Evolutionary conservation across 1,140 invertebrate genomes (phyloP).

Genomic region (Pogonus chalceus): DNA sequence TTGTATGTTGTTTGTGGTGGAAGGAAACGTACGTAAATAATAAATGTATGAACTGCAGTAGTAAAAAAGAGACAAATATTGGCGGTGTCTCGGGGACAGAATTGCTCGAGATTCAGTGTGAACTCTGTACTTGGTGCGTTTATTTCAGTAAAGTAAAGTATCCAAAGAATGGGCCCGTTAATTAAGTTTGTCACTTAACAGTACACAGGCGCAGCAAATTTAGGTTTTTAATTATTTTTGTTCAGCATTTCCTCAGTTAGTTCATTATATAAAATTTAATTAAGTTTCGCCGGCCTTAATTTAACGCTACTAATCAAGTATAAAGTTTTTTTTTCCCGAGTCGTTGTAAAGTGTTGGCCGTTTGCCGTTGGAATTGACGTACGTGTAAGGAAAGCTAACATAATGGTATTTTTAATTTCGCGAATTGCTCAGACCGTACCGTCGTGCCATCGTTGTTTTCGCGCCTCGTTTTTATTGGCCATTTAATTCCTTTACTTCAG

Average conservation of each 20-base stretch:
- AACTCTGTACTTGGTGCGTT: no score
- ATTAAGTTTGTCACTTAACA: conserved; percentile 38
- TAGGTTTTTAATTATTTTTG: conserved; percentile 40
- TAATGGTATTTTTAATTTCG: conserved; percentile 19
- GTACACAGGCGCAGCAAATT: conserved; percentile 32
- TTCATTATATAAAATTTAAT: conserved; percentile 40
- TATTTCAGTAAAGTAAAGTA: no score
- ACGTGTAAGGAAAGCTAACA: conserved; percentile 20
- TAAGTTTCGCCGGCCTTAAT: conserved; percentile 37
- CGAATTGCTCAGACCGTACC: no score
- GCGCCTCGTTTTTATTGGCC: no score
- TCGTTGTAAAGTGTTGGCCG: conserved; percentile 14
- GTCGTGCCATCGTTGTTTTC: no score
- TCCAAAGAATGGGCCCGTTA: conserved; percentile 34
- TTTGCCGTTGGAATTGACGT: conserved; percentile 24
- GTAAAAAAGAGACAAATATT: no score
- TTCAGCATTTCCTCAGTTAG: conserved; percentile 38
- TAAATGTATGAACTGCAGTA: no score
- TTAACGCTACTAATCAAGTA: conserved; percentile 40
- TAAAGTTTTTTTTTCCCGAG: conserved; percentile 29
- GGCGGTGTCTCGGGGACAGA: no score
- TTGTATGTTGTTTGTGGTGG: no score
- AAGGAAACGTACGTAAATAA: no score
- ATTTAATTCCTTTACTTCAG: no score
- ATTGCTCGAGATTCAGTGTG: no score